These are phyloP conservation scores for Hippocampus comes DNA, from an alignment of 2,113 vertebrate genomes.

Conservation along the genomic window DNA sequence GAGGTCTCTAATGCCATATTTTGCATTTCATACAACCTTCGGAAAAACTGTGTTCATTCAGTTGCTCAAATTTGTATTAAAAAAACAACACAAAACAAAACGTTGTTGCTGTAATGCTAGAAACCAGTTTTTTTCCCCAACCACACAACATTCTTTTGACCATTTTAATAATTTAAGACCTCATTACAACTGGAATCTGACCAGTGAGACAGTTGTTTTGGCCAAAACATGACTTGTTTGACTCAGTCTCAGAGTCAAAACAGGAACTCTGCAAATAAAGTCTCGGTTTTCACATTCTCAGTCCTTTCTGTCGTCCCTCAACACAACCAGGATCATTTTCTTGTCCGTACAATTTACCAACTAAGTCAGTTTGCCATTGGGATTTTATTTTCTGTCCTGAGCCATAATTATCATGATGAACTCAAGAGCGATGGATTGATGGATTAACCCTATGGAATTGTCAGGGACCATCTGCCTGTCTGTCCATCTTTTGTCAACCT, in stretches of 20 bases:
- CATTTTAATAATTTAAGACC: not conserved
- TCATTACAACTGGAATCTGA: conserved; percentile 4
- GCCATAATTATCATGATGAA: conserved; percentile 25
- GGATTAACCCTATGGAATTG: conserved; percentile 32
- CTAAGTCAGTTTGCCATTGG: not conserved
- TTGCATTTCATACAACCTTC: too few relatives aligned
- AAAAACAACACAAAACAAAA: too few relatives aligned
- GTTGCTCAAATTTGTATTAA: too few relatives aligned
- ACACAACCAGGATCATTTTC: conserved; percentile 20
- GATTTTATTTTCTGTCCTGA: conserved; percentile 15
- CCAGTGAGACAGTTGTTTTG: not conserved
- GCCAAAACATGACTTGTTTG: conserved; percentile 12
- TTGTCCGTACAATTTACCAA: not conserved
- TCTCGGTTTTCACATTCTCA: conserved; percentile 11
- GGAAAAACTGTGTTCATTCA: too few relatives aligned
- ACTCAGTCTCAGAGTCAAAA: conserved; percentile 13
- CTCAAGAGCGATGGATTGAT: conserved; percentile 7
- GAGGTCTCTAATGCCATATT: too few relatives aligned
- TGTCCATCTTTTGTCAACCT: conserved; percentile 16
- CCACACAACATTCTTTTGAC: not conserved
- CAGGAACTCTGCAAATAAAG: conserved; percentile 4
- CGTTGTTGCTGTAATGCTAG: not conserved
- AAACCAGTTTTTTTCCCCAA: not conserved
- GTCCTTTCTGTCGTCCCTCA: conserved; percentile 13
- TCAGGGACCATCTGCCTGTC: conserved; percentile 26